Base-by-base conservation (phyloP, 30 jellyfish, hydroid and myxozoan species). In the Hydra vulgaris region DNA sequence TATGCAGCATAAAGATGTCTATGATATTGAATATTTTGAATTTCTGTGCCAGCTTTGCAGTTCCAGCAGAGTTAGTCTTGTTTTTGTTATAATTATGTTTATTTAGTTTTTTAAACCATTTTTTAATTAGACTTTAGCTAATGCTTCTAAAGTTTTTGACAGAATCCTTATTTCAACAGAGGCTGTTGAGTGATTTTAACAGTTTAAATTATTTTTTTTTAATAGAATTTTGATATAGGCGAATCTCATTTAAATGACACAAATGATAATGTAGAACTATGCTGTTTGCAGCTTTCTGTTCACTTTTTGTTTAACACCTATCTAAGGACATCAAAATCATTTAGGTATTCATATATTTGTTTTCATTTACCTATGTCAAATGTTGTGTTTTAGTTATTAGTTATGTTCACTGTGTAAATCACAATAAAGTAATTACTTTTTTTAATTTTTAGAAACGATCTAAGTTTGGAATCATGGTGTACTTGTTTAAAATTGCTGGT, bases 271-370 rank as follows among this genome's bases (percentile, higher is more conserved):
- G 75, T 23, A n/a, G 27, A 20, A 7, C 82, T 80, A 25, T 87
- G 92, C 72, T 78, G 87, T 23, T 55, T 87, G 66, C 96, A 85
- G 70, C 80, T 92, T 17, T 88, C 95, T 23, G 81, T 82, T 7
- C 94, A 92, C 52, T 92, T 87, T 73, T 89, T 92, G n/a, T 87
- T 92, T 73, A 92, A 92, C 72, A 92, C 98, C 7, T 92, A 92
- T 73, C 87, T 92, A 76, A 82, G 94, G 72, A 87, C 98, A n/a
- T 73, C 95, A 1, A 87, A 92, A 69, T 83, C 86, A 26, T 90
- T 87, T 24, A 81, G 98, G 98, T 92, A 40, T n/a, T n/a, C n/a
- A n/a, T n/a, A n/a, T n/a, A n/a, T n/a, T n/a, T n/a, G n/a, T n/a
- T n/a, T n/a, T n/a, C n/a, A n/a, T n/a, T n/a, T n/a, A n/a, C n/a